Base-by-base conservation (phyloP, 1,140 invertebrate species). In the Aphelenchoides fujianensis region DNA sequence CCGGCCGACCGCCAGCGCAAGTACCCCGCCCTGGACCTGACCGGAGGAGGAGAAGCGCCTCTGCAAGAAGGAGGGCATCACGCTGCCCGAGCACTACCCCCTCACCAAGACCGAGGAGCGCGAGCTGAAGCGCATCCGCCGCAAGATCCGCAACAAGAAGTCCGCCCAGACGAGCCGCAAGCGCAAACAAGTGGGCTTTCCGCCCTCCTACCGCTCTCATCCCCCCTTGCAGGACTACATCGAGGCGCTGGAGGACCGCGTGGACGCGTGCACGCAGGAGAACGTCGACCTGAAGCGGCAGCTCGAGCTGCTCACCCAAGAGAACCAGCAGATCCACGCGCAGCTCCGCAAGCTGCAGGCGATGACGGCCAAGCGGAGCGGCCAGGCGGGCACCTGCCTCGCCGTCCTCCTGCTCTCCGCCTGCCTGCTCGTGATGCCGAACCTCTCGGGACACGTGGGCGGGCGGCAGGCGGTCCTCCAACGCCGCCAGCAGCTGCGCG, bases 131-230 rank as follows among this genome's bases (percentile, higher is more conserved):
- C 96, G 97, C 87, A 95, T 98, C 68, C 88, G 95, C 80, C 90
- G 95, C 84, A 98, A 98, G 91, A 98, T 98, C 71, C 97, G 98
- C 87, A 98, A 98, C 86, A 98, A 98, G 78, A 73, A 77, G 53
- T 79, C 75, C 30, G 81, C 81, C 23, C 81, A 83, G 69, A 83
- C 81, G 9, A 83, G 81, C 66, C 59, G 81, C 27, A 81, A 82
- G 55, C 59, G 82, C 36, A 83, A 83, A 66, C 41, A 48, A 48
- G 41, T 48, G 41, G 23, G 41, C 23, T 48, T 12, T 48, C 23
- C 41, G 23, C 41, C 12, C 41, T 48, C 12, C 41, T 48, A 12
- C 12, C 12, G n/a, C n/a, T n/a, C 41, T 23, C 12, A 48, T 12
- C 23, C 41, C 41, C 12, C 12, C 12, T 48, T 48, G 12, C 81